Conservation (phyloP, 2,888 invertebrate genomes). For the Torymus tubicola region DNA sequence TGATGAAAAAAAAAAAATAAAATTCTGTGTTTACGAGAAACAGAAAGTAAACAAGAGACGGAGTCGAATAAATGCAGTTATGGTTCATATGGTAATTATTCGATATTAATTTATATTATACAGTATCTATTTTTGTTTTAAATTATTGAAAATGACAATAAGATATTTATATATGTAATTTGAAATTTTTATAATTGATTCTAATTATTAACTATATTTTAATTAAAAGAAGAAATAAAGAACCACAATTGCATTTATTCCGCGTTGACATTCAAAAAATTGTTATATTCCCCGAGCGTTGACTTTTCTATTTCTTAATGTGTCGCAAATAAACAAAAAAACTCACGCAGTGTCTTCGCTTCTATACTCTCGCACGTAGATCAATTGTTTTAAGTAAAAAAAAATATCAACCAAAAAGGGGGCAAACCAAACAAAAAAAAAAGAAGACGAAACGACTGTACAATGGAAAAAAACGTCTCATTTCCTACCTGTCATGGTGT, state of each 20-base stretch:
- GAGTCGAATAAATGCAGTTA: slow-evolving; percentile 13
- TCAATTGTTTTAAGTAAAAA: slow-evolving; percentile 30
- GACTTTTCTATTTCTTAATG: slow-evolving; percentile 51
- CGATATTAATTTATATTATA: not conserved
- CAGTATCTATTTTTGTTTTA: no score
- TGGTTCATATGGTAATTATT: slow-evolving; percentile 7
- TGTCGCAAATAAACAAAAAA: slow-evolving; percentile 43
- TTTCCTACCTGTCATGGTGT: slow-evolving; percentile 33
- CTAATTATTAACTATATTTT: no score
- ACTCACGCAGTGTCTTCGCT: slow-evolving; percentile 57
- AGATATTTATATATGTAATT: no score
- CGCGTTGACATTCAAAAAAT: slow-evolving; percentile 25
- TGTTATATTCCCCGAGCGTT: slow-evolving; percentile 45
- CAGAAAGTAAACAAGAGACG: not conserved
- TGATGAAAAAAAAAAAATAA: not conserved
- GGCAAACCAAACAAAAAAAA: not conserved
- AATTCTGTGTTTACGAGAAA: not conserved
- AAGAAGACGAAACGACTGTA: not conserved
- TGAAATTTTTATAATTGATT: no score
- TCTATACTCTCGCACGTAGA: slow-evolving; percentile 42
- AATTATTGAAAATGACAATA: not conserved
- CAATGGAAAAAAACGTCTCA: slow-evolving; percentile 12
- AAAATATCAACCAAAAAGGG: not conserved
- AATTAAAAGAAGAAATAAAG: not conserved
- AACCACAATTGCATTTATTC: slow-evolving; percentile 18